Evolutionary conservation across 2,113 vertebrate species (phyloP).

Genomic region (Prinia subflava): DNA sequence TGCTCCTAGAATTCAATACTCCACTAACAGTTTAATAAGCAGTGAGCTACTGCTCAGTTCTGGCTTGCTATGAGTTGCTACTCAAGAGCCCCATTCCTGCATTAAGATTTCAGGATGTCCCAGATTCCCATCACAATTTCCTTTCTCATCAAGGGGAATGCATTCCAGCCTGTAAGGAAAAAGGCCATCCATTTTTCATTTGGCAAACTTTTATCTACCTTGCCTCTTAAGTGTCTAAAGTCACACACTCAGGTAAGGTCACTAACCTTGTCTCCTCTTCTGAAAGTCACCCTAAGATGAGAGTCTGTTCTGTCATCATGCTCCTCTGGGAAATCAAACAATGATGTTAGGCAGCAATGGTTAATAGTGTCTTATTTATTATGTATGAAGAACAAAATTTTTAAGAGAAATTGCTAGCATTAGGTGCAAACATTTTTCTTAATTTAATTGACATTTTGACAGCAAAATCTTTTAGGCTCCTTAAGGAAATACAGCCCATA

Average conservation of each 20-base stretch:
- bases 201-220: slow-evolving; percentile 21
- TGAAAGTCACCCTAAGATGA: background rate
- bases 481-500: background rate
- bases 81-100: background rate
- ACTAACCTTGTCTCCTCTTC: background rate
- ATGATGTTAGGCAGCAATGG: background rate
- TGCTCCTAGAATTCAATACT: background rate
- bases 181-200: slow-evolving; percentile 28
- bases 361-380: slow-evolving; percentile 24
- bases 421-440: background rate
- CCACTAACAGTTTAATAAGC: slow-evolving; percentile 2
- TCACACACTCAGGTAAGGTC: background rate
- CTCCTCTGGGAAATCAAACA: background rate
- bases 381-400: background rate
- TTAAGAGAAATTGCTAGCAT: background rate
- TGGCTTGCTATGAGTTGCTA: background rate
- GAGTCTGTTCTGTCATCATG: background rate
- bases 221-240: slow-evolving; percentile 2
- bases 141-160: slow-evolving; percentile 3
- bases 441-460: slow-evolving; percentile 1
- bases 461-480: background rate
- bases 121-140: slow-evolving; percentile 58
- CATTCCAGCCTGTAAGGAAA: background rate
- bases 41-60: background rate
- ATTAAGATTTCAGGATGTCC: slow-evolving; percentile 35